Conservation (phyloP, 2,797 vertebrate genomes). For the Hypotaenidia okinawae region DNA sequence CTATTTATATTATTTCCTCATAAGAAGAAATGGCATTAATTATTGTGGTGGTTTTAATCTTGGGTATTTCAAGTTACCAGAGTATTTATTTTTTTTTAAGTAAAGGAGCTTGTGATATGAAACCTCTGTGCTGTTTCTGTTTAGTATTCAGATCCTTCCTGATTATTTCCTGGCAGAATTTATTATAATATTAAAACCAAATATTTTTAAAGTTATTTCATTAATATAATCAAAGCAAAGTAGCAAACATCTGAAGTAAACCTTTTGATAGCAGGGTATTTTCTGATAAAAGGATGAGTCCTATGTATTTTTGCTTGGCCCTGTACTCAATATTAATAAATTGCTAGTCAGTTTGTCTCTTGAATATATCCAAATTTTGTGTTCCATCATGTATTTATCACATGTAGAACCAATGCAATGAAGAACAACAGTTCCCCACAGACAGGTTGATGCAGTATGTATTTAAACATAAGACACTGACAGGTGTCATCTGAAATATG, state of each 20-base stretch:
- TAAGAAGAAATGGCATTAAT: neutral
- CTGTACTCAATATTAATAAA: constrained; percentile 2
- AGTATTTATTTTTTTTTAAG: constrained; percentile 14
- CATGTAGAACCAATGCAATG: neutral
- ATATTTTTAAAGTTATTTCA: neutral
- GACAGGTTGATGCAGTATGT: neutral
- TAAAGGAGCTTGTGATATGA: neutral
- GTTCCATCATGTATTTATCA: neutral
- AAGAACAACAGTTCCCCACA: neutral
- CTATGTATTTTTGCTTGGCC: neutral
- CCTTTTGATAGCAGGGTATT: neutral
- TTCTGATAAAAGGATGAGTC: neutral
- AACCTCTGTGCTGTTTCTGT: neutral
- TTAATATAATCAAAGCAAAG: neutral
- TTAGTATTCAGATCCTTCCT: neutral
- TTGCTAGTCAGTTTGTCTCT: neutral
- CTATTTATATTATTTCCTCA: neutral
- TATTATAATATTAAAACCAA: neutral
- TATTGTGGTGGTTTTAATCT: neutral
- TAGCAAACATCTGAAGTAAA: neutral
- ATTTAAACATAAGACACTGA: neutral
- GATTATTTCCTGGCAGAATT: neutral
- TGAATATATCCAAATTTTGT: neutral
- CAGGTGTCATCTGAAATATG: neutral
- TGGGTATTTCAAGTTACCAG: neutral